Evolutionary conservation across 2,888 invertebrate genomes (phyloP), one percentile per base, ranked within the genome.

Genomic region (Luffia ferchaultella): DNA sequence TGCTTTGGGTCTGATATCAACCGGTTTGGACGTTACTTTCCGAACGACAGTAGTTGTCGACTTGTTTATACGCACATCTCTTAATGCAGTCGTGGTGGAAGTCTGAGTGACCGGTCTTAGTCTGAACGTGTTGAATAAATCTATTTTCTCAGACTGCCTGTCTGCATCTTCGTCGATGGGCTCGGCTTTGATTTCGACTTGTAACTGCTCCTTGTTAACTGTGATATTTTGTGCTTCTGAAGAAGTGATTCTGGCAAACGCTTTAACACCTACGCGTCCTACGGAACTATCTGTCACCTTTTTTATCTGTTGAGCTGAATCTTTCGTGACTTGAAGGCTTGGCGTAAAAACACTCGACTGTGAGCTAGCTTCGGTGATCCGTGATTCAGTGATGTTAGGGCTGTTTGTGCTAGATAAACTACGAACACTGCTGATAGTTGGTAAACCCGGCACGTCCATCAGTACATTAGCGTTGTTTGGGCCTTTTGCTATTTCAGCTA

Each of bases 161-260:
- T 77, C 77, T 0, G 62, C 57, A 9, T 84, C 82, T 0, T 69
- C 54, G 16, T 84, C 84, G 9, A 78, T 65, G 0, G 82, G 80
- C 51, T 84, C 83, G 0, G 74, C 58, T 57, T 85, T 84, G 16
- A 83, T 72, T 57, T 82, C 80, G 0, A 82, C 68, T 54, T 70
- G 64, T 1, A 76, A 64, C 45, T 62, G 30, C 30, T 30, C 45
- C 55, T 52, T 47, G 55, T 30, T 30, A 3, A 12, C 12, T 12
- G 30, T 30, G 30, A 12, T 7, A 30, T 3, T 3, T 3, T 3
- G 3, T 12, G 30, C 12, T 12, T 3, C 30, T 12, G 30, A 30
- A 30, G 30, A 12, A 12, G 30, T 30, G 70, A 82, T 79, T 1
- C 82, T 65, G 0, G 83, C 83, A 54, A 83, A 83, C 1, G 83